Percentiles rank a stretch among this genome's conserved stretches.
Conservation (phyloP, 2,113 vertebrate species). For the Gracilinanus agilis region DNA sequence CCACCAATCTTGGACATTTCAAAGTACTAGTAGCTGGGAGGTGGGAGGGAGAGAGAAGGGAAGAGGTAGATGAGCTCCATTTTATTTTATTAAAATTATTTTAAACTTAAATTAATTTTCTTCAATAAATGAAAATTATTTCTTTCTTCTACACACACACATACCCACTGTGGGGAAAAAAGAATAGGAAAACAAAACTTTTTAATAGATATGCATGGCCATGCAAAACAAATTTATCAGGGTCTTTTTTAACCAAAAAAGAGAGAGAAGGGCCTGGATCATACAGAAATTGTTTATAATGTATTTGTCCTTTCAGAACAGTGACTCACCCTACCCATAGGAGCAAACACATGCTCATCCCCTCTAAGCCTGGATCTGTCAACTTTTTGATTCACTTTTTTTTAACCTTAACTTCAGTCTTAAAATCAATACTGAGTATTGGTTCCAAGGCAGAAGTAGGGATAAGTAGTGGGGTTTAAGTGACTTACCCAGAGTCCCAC, state of each 20-base stretch:
- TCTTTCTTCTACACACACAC: background rate
- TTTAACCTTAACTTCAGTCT: too few relatives aligned
- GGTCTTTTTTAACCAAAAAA: background rate
- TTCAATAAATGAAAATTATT: background rate
- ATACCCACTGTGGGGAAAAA: background rate
- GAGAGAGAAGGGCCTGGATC: background rate
- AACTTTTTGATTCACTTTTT: too few relatives aligned
- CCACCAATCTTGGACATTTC: slow-evolving; percentile 70
- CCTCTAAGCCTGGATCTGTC: background rate
- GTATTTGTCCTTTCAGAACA: background rate
- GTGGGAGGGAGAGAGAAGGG: background rate
- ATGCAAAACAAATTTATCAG: background rate
- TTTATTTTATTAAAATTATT: background rate
- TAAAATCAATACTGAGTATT: too few relatives aligned
- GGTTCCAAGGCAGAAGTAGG: too few relatives aligned
- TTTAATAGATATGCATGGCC: background rate
- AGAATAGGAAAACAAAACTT: background rate
- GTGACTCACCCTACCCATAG: background rate
- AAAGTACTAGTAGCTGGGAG: slow-evolving; percentile 57
- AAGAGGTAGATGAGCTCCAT: background rate
- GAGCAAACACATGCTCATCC: background rate
- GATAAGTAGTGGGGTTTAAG: too few relatives aligned
- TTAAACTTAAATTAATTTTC: background rate
- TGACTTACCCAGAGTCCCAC: too few relatives aligned
- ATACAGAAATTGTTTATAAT: background rate